Evolutionary conservation across 2,888 invertebrate genomes (phyloP).

Genomic region (Synanthedon andrenaeformis): DNA sequence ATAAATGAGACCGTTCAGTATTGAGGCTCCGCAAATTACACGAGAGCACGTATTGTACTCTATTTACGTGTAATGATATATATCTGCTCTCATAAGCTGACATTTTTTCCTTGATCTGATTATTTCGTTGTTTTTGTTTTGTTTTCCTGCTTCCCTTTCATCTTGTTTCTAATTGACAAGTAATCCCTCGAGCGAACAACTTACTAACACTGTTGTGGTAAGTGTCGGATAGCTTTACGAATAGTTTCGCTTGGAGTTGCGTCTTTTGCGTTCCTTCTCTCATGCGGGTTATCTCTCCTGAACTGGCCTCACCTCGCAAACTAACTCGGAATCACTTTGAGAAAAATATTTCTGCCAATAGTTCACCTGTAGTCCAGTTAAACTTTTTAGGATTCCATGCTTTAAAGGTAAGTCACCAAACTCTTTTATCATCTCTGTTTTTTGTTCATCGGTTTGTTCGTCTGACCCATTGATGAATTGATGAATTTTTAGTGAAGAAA

Average conservation of each 20-base stretch:
- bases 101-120: neutral
- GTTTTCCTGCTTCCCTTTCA: neutral
- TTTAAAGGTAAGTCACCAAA: too few relatives aligned
- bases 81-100: neutral
- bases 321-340: constrained; percentile 6
- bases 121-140: neutral
- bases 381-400: neutral
- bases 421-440: too few relatives aligned
- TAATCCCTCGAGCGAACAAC: neutral
- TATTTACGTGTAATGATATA: neutral
- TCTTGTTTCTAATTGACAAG: neutral
- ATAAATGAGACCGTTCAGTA: neutral
- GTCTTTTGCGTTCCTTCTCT: constrained; percentile 11
- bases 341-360: constrained; percentile 2
- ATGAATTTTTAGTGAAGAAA: too few relatives aligned
- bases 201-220: neutral
- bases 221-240: constrained; percentile 20
- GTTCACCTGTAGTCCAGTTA: constrained; percentile 1
- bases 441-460: too few relatives aligned
- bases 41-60: too few relatives aligned
- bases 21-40: neutral
- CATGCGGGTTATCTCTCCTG: constrained; percentile 11
- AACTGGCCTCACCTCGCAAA: constrained; percentile 8
- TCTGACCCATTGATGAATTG: too few relatives aligned
- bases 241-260: constrained; percentile 22